Evolutionary conservation across 2,888 invertebrate genomes (phyloP).

Genomic region (Metalampra italica): DNA sequence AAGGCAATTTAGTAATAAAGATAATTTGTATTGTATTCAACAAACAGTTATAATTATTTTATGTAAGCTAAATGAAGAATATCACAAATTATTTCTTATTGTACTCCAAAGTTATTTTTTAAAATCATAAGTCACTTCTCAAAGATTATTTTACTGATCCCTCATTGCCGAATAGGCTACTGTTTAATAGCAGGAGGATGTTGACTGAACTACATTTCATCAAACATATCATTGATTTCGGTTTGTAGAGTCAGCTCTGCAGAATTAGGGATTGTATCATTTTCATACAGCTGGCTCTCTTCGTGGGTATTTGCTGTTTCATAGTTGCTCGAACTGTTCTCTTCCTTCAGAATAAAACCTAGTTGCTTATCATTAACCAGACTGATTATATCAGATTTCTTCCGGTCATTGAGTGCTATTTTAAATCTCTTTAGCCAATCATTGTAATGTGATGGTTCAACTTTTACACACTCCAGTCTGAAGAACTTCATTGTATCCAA

Average conservation of each 20-base stretch:
- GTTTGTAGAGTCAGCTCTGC: constrained; percentile 51
- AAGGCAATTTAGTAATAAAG: too few relatives aligned
- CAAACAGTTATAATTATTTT: too few relatives aligned
- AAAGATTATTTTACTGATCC: too few relatives aligned
- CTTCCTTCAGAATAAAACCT: constrained; percentile 53
- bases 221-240: constrained; percentile 65
- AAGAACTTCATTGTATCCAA: constrained; percentile 51
- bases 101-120: too few relatives aligned
- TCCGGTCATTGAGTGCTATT: constrained; percentile 37
- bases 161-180: too few relatives aligned
- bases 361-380: constrained; percentile 46
- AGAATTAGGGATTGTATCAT: constrained; percentile 58
- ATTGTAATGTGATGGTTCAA: constrained; percentile 55
- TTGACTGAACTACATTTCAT: constrained; percentile 47
- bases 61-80: too few relatives aligned
- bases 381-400: constrained; percentile 41
- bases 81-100: too few relatives aligned
- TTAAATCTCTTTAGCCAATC: constrained; percentile 60
- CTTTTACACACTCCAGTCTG: constrained; percentile 52
- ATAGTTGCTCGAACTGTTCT: constrained; percentile 52
- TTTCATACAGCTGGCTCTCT: constrained; percentile 64
- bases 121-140: too few relatives aligned
- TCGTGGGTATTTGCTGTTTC: constrained; percentile 46
- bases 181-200: too few relatives aligned
- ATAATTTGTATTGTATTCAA: too few relatives aligned